Evolutionary conservation across 2,888 invertebrate species (phyloP).

Genomic region (Toxonevra muliebris): DNA sequence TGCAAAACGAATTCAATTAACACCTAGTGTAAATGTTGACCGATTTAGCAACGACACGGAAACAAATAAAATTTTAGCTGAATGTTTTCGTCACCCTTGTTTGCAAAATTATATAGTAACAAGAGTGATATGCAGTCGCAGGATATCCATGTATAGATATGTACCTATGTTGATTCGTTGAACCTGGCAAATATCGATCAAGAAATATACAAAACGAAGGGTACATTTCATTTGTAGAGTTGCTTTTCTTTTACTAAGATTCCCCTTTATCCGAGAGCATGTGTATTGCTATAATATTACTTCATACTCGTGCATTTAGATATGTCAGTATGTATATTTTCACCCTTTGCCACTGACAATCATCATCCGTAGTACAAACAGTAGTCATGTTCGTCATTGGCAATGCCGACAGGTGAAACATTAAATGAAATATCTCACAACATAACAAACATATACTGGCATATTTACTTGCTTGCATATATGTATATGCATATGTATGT

Average conservation of each 20-base stretch:
- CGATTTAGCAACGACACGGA: conserved; percentile 21
- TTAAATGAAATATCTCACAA: conserved; percentile 22
- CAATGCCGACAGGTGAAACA: conserved; percentile 53
- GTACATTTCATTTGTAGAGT: neutral
- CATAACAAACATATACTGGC: neutral
- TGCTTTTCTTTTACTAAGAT: neutral
- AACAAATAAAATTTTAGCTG: conserved; percentile 18
- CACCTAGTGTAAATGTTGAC: conserved; percentile 53
- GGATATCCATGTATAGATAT: neutral
- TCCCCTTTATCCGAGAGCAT: neutral
- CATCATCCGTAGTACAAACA: too few species aligned
- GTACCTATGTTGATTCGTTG: too few species aligned
- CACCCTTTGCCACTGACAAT: too few species aligned
- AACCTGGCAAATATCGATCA: too few species aligned
- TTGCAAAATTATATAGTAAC: neutral
- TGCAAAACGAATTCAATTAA: conserved; percentile 66
- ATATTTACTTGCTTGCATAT: neutral
- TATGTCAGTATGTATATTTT: too few species aligned
- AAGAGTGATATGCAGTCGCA: too few species aligned
- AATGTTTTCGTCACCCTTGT: conserved; percentile 47
- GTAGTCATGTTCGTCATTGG: conserved; percentile 39
- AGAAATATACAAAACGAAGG: too few species aligned
- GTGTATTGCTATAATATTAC: neutral
- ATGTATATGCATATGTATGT: neutral
- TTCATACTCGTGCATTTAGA: too few species aligned